phyloP scores from a whole-genome alignment of 2,113 vertebrate species.

The Orientallactaga bullata region DNA sequence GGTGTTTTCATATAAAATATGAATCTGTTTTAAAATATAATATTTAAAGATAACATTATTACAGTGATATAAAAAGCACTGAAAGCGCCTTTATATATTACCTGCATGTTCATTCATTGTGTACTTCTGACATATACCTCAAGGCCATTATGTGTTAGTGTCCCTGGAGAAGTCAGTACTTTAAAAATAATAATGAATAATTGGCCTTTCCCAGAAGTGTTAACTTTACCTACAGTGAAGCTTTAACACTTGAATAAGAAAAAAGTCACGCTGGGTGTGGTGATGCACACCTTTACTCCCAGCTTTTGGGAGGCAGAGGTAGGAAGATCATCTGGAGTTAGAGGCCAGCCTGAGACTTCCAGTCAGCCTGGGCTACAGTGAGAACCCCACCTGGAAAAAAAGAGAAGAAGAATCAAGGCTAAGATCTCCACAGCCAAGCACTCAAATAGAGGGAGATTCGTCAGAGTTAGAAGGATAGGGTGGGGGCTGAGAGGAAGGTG shows the following conservation, averaged over 20 bases:
- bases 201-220: background rate
- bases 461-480: background rate
- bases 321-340: too few relatives aligned
- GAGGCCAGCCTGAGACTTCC: too few relatives aligned
- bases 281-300: too few relatives aligned
- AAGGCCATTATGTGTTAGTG: background rate
- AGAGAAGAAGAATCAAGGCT: background rate
- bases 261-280: background rate
- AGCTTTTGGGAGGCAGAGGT: too few relatives aligned
- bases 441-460: background rate
- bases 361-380: too few relatives aligned
- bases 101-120: background rate
- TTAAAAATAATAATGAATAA: background rate
- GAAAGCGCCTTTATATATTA: background rate
- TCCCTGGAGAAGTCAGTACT: background rate
- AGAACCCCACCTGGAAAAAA: too few relatives aligned
- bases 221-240: slow-evolving; percentile 3
- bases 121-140: background rate
- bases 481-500: background rate
- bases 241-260: background rate
- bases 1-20: background rate
- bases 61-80: background rate
- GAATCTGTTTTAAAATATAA: background rate
- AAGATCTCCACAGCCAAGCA: background rate
- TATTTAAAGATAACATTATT: background rate